Evolutionary conservation across 2,113 vertebrate species (phyloP), one percentile per base, ranked within the genome.

Genomic region (Amblyornis subalaris): DNA sequence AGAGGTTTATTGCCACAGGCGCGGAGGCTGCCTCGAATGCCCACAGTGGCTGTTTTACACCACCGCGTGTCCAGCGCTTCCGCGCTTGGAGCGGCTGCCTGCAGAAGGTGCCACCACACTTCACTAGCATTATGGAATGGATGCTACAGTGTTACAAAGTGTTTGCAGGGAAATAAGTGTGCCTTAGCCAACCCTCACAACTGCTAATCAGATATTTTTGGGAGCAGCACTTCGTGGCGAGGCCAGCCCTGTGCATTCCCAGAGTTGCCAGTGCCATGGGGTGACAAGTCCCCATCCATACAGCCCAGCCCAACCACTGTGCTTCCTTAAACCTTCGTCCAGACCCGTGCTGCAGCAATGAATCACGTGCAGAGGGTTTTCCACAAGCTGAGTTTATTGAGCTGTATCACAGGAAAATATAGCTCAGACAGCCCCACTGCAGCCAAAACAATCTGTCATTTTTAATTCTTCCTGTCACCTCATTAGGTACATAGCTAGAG

Each of bases 381-480:
- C 88, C 93, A 94, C 93, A 73, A 89, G 58, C 95, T 93, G 91
- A 22, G 36, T 97, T 98, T 97, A 97, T 96, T 92, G 96, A 96
- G 94, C 93, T 90, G 83, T 95, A 42, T 97, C 95, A 88, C 36
- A 93, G 85, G 76, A 96, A 96, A 95, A 95, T 96, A 74, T 50
- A 96, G 91, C 90, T 97, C 96, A 96, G 94, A 91, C 94, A 96
- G 88, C 80, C 86, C 84, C 76, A 38, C 65, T 89, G 96, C 96
- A 97, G 97, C 88, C 91, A 95, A 91, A 97, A 96, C 94, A 91
- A 94, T 97, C 94, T 96, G 96, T 98, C 97, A 97, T 97, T 98
- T 98, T 98, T 98, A 98, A 98, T 98, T 96, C 95, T 97, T 97
- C 91, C 96, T 97, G 97, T 97, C 97, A 97, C 92, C 94, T 98